Evolutionary conservation across 1,140 invertebrate species (phyloP).

Genomic region (Apis laboriosa): DNA sequence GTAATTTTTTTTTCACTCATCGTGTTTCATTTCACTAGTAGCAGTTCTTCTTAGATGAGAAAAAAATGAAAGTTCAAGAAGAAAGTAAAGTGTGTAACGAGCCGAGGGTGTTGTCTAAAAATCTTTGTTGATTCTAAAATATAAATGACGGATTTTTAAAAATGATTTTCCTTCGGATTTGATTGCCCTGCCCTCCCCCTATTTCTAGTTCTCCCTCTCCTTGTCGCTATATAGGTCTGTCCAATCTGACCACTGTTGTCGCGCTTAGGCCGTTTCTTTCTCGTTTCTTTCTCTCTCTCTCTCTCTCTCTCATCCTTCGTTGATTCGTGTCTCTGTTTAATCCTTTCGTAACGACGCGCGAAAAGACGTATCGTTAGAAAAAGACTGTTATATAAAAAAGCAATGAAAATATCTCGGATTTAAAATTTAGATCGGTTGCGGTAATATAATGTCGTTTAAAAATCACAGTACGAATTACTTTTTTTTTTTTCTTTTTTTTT

Average conservation of each 20-base stretch:
- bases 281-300: constrained; percentile 10
- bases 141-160: neutral
- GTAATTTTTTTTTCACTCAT: no score
- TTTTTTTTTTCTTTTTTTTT: neutral
- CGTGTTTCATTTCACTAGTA: no score
- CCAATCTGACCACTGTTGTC: constrained; percentile 19
- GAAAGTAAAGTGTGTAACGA: neutral
- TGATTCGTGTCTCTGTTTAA: neutral
- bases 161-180: constrained; percentile 16
- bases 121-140: neutral
- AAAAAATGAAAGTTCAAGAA: no score
- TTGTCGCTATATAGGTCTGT: constrained; percentile 12
- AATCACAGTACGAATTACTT: neutral
- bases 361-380: constrained; percentile 9
- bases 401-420: neutral
- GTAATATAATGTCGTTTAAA: neutral
- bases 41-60: no score
- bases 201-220: no score
- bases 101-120: neutral
- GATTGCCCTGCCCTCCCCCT: neutral
- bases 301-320: neutral
- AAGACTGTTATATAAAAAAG: neutral
- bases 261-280: constrained; percentile 69
- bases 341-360: no score
- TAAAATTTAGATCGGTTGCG: neutral